Evolutionary conservation across 2,888 invertebrate genomes (phyloP).

Genomic region (Dryococelus australis): DNA sequence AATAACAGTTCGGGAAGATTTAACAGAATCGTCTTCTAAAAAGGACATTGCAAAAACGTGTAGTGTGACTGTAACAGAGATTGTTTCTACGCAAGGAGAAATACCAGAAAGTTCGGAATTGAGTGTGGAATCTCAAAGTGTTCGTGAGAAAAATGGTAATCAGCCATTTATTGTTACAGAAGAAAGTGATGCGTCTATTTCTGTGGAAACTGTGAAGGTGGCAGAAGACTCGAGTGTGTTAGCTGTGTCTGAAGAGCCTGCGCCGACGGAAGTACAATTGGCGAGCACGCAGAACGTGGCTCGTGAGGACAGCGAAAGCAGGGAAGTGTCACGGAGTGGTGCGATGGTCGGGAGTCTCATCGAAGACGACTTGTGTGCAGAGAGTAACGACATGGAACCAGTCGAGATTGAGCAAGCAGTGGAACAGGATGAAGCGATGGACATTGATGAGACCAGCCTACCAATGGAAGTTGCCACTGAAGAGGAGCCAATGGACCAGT

Average conservation of each 20-base stretch:
- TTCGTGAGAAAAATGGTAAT: neutral
- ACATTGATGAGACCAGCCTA: constrained; percentile 45
- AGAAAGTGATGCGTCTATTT: constrained; percentile 45
- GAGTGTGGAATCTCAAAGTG: neutral
- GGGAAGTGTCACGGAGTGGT: neutral
- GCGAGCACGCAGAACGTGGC: neutral
- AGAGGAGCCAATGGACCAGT: constrained; percentile 48
- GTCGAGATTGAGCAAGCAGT: neutral
- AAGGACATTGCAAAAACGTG: neutral
- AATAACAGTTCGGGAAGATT: constrained; percentile 8
- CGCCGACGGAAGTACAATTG: neutral
- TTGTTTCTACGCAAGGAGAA: constrained; percentile 39
- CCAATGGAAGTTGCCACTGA: constrained; percentile 38
- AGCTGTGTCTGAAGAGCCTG: neutral
- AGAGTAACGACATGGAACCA: neutral
- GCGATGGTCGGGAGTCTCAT: neutral
- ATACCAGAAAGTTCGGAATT: constrained; percentile 42
- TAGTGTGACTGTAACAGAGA: neutral
- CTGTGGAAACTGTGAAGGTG: constrained; percentile 44
- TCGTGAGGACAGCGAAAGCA: neutral
- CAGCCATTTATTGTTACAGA: constrained; percentile 42
- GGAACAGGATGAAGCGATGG: constrained; percentile 46
- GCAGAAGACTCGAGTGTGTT: constrained; percentile 47
- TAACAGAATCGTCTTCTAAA: constrained; percentile 10
- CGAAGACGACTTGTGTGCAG: constrained; percentile 22